phyloP scores from a whole-genome alignment of 92 coral and sea anemone species.

The Diadumene lineata region DNA sequence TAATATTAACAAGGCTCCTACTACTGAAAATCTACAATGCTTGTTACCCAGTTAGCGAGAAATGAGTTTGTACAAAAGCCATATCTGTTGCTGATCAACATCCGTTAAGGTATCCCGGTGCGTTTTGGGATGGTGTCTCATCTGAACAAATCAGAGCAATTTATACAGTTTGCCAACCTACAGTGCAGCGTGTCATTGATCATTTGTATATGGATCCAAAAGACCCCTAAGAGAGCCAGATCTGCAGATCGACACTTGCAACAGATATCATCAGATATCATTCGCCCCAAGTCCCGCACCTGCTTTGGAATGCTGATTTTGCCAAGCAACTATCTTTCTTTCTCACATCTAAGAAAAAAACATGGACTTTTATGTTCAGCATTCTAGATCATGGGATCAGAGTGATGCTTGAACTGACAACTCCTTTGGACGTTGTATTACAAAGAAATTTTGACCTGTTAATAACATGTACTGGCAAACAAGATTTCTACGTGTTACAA shows the following conservation, averaged over 20 bases:
- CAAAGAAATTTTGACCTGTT: no score
- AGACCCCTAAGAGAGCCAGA: conserved; percentile 48
- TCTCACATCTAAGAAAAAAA: conserved; percentile 40
- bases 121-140: conserved; percentile 35
- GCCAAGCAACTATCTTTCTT: conserved; percentile 43
- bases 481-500: no score
- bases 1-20: conserved; percentile 24
- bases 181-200: conserved; percentile 30
- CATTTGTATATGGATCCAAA: conserved; percentile 32
- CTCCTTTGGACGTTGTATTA: no score
- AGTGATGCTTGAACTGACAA: conserved; percentile 18
- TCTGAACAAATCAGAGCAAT: conserved; percentile 29
- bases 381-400: conserved; percentile 42
- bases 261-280: conserved; percentile 41
- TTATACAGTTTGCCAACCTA: conserved; percentile 31
- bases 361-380: conserved; percentile 42
- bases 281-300: conserved; percentile 45
- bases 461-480: no score
- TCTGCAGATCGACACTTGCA: conserved; percentile 51
- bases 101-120: conserved; percentile 48
- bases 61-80: conserved; percentile 47
- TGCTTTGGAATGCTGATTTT: conserved; percentile 45
- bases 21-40: conserved; percentile 27
- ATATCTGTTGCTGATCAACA: conserved; percentile 34
- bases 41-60: conserved; percentile 33